Base-by-base conservation (phyloP, 2,113 vertebrate genomes). In the Takifugu flavidus region DNA sequence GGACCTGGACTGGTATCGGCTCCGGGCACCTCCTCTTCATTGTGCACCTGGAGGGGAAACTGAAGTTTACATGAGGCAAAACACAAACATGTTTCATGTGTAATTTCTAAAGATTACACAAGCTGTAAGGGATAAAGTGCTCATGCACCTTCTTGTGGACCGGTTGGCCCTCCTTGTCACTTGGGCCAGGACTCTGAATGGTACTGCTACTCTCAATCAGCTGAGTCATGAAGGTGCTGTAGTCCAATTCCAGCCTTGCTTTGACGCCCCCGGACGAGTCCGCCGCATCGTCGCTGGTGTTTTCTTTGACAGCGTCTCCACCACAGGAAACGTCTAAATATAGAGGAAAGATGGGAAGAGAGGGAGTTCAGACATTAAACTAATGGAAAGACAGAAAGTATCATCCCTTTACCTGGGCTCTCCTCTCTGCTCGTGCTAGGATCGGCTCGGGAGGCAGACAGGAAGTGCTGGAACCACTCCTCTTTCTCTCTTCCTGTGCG, bases 401-500 rank as follows among this genome's bases (percentile, higher is more conserved):
- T 11, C 26, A 25, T 0, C n/a, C 43, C 29, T 7, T 85, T 67
- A 94, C 93, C 91, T 74, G 78, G 51, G 42, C 65, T 77, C 49
- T 89, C 87, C 0, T 86, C 52, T 0, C 0, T n/a, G 20, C 65
- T 72, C 67, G 45, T 55, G 51, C 75, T 26, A 52, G 78, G 56
- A 39, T 49, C 49, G 3, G 57, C 53, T 0, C 12, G 75, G 52
- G 91, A 89, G 12, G 87, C 92, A 34, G 61, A 85, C 62, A 82
- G 49, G 5, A 95, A 86, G 49, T 91, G 87, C 74, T 93, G 92
- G 76, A 91, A 94, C 94, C 94, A 95, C 56, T 94, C 93, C 70
- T 95, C 93, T 75, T 95, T 95, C 56, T 93, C 92, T 67, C 93
- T 81, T 4, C 93, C 94, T 0, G 93, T 94, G 20, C 91, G 62